These are phyloP conservation scores for Parascotia fuliginaria DNA, from an alignment of 2,888 invertebrate species.

Conservation along the genomic window DNA sequence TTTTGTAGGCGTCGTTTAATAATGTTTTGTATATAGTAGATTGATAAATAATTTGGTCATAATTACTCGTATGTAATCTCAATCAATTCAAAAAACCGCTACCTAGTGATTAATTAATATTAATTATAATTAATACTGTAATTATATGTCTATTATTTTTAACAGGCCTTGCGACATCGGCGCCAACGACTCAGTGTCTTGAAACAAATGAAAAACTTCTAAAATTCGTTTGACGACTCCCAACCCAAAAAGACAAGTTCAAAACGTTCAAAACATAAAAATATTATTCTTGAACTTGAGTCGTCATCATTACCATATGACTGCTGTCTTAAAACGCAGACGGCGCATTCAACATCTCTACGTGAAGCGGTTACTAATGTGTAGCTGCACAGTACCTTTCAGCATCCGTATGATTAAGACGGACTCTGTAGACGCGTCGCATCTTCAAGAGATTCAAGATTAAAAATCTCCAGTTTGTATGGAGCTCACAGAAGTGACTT, in stretches of 20 bases:
- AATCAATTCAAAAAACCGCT: too few species aligned
- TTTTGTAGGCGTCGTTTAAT: conserved; percentile 32
- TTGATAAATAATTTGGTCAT: too few species aligned
- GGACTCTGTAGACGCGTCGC: conserved; percentile 22
- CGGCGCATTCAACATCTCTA: conserved; percentile 21
- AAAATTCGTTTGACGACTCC: background rate
- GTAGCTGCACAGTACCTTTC: conserved; percentile 33
- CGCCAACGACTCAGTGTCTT: too few species aligned
- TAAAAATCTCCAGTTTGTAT: conserved; percentile 50
- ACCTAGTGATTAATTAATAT: too few species aligned
- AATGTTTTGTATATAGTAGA: too few species aligned
- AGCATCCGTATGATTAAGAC: conserved; percentile 56
- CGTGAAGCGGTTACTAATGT: conserved; percentile 39
- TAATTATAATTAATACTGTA: too few species aligned
- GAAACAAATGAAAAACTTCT: too few species aligned
- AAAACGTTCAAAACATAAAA: background rate
- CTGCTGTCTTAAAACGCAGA: conserved; percentile 23
- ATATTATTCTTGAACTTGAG: background rate
- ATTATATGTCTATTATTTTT: too few species aligned
- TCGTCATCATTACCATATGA: conserved; percentile 13
- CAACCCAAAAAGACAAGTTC: background rate
- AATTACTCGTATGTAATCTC: too few species aligned
- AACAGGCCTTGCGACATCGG: too few species aligned
- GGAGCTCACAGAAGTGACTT: background rate
- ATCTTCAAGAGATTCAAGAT: conserved; percentile 56